Base-by-base conservation (phyloP, 1,140 invertebrate species). In the Ceratina australensis region DNA sequence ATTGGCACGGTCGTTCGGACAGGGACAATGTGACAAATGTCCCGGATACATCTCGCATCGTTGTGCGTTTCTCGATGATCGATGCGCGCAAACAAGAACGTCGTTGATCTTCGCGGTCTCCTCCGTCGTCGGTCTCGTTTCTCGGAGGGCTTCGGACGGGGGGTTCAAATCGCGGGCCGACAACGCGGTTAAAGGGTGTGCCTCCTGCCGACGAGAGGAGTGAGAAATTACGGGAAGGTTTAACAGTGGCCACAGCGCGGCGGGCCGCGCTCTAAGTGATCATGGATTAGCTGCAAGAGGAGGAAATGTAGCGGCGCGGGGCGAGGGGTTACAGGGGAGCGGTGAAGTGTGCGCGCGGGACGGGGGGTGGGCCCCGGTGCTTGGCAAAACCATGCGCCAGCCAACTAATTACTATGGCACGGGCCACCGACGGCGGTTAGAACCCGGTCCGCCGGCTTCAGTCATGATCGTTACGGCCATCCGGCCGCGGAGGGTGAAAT, bases 211-310 rank as follows among this genome's bases (percentile, higher is more conserved):
- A 75, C 66, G 63, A n/a, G 54, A 20, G 24, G 68, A 75, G 79
- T 72, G 82, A 84, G 84, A 86, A 87, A 87, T 86, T 87, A 84
- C 33, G 82, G 67, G 77, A 57, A 77, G 84, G 79, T 82, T 86
- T 84, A 84, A 87, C 80, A 73, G 76, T 86, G 84, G 85, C 85
- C 85, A 86, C 82, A 87, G 56, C 75, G 84, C 42, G 85, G 85
- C 81, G 60, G 22, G 42, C 84, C 84, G 57, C 76, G 67, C 80
- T 82, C 60, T 85, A 80, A 85, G 80, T 68, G 84, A 86, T 86
- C 85, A 75, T 78, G 85, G 85, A 87, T 87, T 86, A 86, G 85
- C 82, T 78, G 69, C 28, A 82, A 42, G 33, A 42, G 68, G 64
- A 73, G 68, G 69, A 77, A 77, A 78, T 57, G 52, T 77, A 65